Evolutionary conservation across 2,113 vertebrate genomes (phyloP), one percentile per base, ranked within the genome.

Genomic region (Chloroceryle aenea): DNA sequence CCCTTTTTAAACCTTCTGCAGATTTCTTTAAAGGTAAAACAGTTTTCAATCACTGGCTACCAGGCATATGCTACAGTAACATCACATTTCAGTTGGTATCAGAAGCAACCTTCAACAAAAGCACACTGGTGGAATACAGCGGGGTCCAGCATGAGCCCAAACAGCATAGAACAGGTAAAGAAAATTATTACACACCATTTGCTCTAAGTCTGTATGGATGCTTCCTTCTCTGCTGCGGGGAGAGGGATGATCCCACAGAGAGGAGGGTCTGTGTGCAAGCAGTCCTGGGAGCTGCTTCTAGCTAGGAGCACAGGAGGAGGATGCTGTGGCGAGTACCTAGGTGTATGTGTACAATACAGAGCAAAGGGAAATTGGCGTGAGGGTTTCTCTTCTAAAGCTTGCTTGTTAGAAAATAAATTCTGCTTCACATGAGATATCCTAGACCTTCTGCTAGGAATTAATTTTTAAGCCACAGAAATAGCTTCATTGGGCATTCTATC

Each of bases 11-110:
- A 96, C 47, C 55, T 69, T 90, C 74, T 80, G 23, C 96, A 99
- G 99, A 99, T 98, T 99, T 99, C 96, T 98, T 98, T 90, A 98
- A 98, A 84, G 99, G 99, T 61, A 99, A 99, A 97, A 99, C 99
- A 1, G 98, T 99, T 87, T 99, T 99, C 96, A 99, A 99, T 85
- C 99, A 99, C 97, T 99, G 99, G 99, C 93, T 99, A 23, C 98
- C 99, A 2, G 99, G 99, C 22, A 97, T 98, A 78, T 99, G 99
- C 92, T 99, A 99, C 96, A 98, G 98, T 21, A 99, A 99, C 96
- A 99, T 99, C 95, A 99, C 99, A 17, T 99, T 99, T 97, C 99
- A 99, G 98, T 90, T 99, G 89, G 98, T 99, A 8, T 99, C 99
- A 2, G 99, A 99, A 96, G 99, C 98, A 48, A 99, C 98, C 1